Conservation (phyloP, 2,888 invertebrate genomes). For the Acanthopleura granulata region DNA sequence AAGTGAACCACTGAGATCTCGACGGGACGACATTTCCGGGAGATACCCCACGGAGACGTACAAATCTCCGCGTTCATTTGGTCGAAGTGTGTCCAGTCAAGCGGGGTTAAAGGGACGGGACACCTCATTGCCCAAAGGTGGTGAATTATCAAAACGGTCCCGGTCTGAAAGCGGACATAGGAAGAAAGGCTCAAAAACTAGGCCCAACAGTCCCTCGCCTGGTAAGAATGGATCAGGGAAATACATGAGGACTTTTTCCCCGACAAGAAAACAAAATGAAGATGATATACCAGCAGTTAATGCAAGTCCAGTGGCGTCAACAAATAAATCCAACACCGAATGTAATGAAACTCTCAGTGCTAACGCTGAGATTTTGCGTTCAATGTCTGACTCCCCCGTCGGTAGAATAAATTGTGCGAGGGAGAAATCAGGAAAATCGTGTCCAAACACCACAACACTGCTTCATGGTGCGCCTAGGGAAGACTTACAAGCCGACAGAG, state of each 20-base stretch:
- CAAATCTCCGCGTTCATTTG: neutral
- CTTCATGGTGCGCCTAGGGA: neutral
- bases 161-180: neutral
- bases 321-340: constrained; percentile 1
- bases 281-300: neutral
- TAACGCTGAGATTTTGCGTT: neutral
- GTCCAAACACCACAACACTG: neutral
- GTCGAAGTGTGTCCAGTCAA: neutral
- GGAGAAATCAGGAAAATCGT: neutral
- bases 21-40: neutral
- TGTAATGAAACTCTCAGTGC: neutral
- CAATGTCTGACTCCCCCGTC: neutral
- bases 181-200: neutral
- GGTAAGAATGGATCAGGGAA: neutral
- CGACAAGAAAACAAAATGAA: constrained; percentile 15
- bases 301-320: neutral
- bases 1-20: neutral
- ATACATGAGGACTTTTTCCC: constrained; percentile 25
- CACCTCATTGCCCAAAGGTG: neutral
- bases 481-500: too few relatives aligned
- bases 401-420: neutral
- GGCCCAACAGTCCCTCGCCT: neutral
- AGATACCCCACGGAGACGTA: neutral
- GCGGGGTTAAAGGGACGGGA: neutral
- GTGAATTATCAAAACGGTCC: neutral